Percentiles rank a stretch among this genome's conserved stretches.
Conservation (phyloP, 2,113 vertebrate genomes). For the Herpailurus yagouaroundi region DNA sequence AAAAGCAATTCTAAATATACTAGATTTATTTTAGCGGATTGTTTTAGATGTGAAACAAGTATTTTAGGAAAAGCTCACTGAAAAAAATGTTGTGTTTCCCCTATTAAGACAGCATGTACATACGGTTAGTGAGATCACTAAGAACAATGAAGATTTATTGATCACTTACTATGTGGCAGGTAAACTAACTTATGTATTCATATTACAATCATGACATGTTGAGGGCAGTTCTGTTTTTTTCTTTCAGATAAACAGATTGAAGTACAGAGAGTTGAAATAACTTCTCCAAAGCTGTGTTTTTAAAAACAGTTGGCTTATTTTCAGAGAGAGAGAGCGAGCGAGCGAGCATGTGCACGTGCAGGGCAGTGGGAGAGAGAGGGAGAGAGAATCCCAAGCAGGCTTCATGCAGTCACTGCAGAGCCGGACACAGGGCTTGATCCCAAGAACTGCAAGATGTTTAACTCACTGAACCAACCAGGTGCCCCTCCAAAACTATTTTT, state of each 20-base stretch:
- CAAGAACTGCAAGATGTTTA: too few relatives aligned
- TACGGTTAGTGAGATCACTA: neutral
- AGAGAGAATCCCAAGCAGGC: too few relatives aligned
- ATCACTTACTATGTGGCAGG: neutral
- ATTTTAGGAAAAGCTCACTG: neutral
- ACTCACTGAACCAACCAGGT: too few relatives aligned
- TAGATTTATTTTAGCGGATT: neutral
- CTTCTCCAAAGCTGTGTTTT: neutral
- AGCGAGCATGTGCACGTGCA: too few relatives aligned
- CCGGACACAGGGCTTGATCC: too few relatives aligned
- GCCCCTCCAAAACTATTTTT: neutral
- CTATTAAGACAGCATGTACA: neutral
- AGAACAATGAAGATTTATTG: neutral
- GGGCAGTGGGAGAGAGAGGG: too few relatives aligned
- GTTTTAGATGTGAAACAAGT: neutral
- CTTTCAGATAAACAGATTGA: constrained; percentile 5
- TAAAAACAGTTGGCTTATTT: too few relatives aligned
- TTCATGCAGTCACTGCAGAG: too few relatives aligned
- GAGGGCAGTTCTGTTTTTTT: constrained; percentile 27
- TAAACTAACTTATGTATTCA: neutral
- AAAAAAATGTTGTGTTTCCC: neutral
- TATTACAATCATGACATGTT: neutral
- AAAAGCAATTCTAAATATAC: neutral
- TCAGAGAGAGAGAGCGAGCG: too few relatives aligned
- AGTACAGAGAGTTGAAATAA: neutral